phyloP scores from a whole-genome alignment of 2,797 vertebrate genomes.

The Anolis apletophallus region DNA sequence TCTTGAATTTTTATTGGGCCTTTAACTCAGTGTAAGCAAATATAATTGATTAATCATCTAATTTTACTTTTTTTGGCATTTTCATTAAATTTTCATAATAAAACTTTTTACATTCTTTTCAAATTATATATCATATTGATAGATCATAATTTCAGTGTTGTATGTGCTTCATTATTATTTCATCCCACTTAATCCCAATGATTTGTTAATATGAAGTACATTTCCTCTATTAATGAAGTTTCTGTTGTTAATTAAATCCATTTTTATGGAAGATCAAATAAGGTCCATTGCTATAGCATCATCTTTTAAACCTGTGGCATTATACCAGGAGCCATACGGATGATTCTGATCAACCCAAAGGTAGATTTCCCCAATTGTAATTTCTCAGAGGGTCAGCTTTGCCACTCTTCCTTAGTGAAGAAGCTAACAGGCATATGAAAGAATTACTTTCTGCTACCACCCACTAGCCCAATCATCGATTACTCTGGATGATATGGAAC shows the following conservation, averaged over 20 bases:
- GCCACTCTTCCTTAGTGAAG: neutral
- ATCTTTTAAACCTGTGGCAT: neutral
- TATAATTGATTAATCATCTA: conserved; percentile 3
- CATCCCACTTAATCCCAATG: neutral
- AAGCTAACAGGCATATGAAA: neutral
- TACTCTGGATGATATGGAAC: neutral
- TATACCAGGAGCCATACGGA: neutral
- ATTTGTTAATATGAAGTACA: neutral
- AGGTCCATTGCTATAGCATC: neutral
- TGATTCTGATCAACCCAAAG: neutral
- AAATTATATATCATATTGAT: neutral
- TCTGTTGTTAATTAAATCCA: neutral
- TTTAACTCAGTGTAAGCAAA: neutral
- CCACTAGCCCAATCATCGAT: neutral
- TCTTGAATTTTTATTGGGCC: neutral
- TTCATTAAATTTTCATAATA: neutral
- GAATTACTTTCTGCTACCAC: neutral
- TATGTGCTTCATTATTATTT: neutral
- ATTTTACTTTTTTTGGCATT: neutral
- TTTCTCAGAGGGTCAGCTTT: neutral
- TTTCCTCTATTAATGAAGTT: neutral
- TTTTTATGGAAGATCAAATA: neutral
- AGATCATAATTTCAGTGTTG: neutral
- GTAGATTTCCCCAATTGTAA: neutral
- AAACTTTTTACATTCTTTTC: neutral